Evolutionary conservation across 2,113 vertebrate species (phyloP).

Genomic region (Plecotus auritus): DNA sequence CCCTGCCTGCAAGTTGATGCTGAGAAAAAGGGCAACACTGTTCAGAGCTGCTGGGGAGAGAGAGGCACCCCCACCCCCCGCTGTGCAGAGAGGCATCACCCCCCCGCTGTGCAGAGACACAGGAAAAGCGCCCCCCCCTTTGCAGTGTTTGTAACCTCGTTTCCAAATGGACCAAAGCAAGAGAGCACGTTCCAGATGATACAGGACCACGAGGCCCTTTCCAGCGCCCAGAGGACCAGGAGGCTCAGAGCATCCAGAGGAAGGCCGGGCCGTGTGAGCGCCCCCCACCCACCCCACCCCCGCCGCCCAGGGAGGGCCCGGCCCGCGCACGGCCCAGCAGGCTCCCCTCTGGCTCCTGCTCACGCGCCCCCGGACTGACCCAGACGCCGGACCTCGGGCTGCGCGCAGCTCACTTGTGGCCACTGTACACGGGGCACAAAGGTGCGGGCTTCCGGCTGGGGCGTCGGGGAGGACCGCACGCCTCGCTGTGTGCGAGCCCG

Average conservation of each 20-base stretch:
- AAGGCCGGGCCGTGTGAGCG: slow-evolving; percentile 57
- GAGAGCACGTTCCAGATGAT: slow-evolving; percentile 73
- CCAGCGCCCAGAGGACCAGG: slow-evolving; percentile 71
- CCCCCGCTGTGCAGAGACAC: slow-evolving; percentile 2
- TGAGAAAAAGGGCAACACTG: neutral
- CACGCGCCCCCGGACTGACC: neutral
- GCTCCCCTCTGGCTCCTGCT: slow-evolving; percentile 33
- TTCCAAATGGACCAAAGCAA: slow-evolving; percentile 65
- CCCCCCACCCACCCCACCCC: too few relatives aligned
- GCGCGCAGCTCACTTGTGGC: slow-evolving; percentile 27
- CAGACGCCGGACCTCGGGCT: slow-evolving; percentile 11
- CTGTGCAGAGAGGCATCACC: too few relatives aligned
- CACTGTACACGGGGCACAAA: slow-evolving; percentile 26
- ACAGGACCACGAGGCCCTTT: slow-evolving; percentile 72
- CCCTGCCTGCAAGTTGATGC: slow-evolving; percentile 32
- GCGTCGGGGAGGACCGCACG: slow-evolving; percentile 22
- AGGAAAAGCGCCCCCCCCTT: slow-evolving; percentile 59
- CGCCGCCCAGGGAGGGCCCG: neutral
- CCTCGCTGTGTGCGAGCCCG: slow-evolving; percentile 71
- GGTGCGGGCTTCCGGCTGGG: slow-evolving; percentile 63
- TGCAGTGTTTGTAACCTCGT: slow-evolving; percentile 58
- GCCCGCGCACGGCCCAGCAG: neutral
- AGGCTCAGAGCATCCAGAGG: slow-evolving; percentile 66
- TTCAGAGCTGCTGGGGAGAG: slow-evolving; percentile 26
- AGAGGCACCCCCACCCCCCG: slow-evolving; percentile 7